Evolutionary conservation across 2,888 invertebrate species (phyloP), one percentile per base, ranked within the genome.

Genomic region (Brachyopa scutellaris): DNA sequence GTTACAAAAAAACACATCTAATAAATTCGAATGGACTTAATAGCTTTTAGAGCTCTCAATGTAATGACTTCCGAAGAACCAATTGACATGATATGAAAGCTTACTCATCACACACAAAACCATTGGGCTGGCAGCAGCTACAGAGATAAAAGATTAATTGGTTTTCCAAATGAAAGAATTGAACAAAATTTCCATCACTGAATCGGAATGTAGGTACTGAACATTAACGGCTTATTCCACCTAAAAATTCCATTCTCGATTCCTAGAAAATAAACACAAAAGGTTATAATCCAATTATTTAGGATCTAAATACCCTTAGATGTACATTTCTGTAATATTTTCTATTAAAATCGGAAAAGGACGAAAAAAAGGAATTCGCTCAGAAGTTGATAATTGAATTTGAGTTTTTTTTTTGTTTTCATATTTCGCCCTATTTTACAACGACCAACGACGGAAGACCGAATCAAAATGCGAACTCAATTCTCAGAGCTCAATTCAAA

Each of bases 341-440:
- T 31, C 21, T 9, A 19, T 11, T 36, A 21, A 13, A 7, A 11
- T 21, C n/a, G 2, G 6, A 53, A 53, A n/a, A 26, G 6, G 6
- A 26, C 26, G 6, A 53, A 23, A 38, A 38, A 23, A 7, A 2
- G n/a, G 23, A 15, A 8, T 3, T 40, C 61, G 45, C n/a, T 38
- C 8, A 26, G 36, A 69, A 69, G 57, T 69, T 59, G 21, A 38
- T 38, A 59, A 61, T 31, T 70, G 8, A 61, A 61, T 70, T 61
- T 19, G 11, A 4, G 21, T 19, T 36, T 9, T 47, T 40, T 21
- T 29, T 23, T 11, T 0, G n/a, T n/a, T n/a, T n/a, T 26, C 23
- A 11, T 21, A 13, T 1, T 55, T 49, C 13, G 33, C 21, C n/a
- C 31, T 5, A 29, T 45, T 69, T 51, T 49, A n/a, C n/a, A 40